These are phyloP conservation scores for Brotula barbata DNA, from an alignment of 2,797 vertebrate species.

Conservation along the genomic window DNA sequence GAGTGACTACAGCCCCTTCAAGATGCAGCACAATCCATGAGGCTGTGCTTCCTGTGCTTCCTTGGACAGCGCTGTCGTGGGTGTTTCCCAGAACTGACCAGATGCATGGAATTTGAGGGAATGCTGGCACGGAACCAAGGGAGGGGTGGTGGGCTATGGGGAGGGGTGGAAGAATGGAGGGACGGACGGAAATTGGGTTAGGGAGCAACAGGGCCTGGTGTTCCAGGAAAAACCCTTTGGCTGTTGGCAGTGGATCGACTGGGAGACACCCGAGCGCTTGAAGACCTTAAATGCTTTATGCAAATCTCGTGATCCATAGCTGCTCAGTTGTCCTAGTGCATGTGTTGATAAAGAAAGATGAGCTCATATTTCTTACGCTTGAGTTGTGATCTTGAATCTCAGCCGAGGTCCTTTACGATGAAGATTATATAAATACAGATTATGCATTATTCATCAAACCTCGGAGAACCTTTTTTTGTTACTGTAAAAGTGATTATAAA, in stretches of 20 bases:
- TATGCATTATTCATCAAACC: too few relatives aligned
- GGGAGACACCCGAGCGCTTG: constrained; percentile 39
- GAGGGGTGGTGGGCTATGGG: constrained; percentile 21
- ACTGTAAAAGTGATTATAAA: too few relatives aligned
- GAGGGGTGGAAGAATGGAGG: neutral
- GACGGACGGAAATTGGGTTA: constrained; percentile 21
- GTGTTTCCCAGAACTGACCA: constrained; percentile 73
- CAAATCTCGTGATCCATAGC: constrained; percentile 33
- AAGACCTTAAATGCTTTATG: constrained; percentile 45
- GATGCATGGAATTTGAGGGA: constrained; percentile 64
- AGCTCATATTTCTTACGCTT: constrained; percentile 17
- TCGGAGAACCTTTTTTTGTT: neutral
- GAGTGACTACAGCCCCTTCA: constrained; percentile 29
- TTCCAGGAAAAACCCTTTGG: constrained; percentile 52
- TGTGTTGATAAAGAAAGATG: constrained; percentile 37
- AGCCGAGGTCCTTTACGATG: constrained; percentile 14
- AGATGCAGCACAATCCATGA: constrained; percentile 43
- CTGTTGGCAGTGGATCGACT: constrained; percentile 43
- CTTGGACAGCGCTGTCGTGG: constrained; percentile 47
- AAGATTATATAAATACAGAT: constrained; percentile 10
- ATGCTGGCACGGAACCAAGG: constrained; percentile 39
- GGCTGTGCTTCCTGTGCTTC: constrained; percentile 59
- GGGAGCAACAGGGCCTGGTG: constrained; percentile 34
- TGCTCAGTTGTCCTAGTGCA: constrained; percentile 31
- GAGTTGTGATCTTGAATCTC: constrained; percentile 1